Evolutionary conservation across 2,888 invertebrate species (phyloP).

Genomic region (Osmoderma eremita): DNA sequence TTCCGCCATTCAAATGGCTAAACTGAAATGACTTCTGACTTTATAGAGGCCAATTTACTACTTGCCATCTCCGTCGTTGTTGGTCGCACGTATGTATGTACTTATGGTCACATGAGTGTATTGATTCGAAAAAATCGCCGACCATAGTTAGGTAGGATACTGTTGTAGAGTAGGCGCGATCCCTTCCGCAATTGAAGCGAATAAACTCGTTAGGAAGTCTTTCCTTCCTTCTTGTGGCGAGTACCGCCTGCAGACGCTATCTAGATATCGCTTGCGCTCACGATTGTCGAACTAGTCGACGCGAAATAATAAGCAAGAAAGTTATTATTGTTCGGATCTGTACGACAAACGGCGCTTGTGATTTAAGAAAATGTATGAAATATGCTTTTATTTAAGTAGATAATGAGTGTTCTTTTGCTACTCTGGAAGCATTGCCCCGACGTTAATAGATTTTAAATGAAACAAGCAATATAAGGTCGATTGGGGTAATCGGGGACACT

Average conservation of each 20-base stretch:
- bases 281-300: constrained; percentile 9
- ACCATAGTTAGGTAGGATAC: background rate
- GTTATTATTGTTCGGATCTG: no score
- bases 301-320: constrained; percentile 14
- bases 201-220: constrained; percentile 19
- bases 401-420: no score
- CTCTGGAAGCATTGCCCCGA: no score
- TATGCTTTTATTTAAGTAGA: no score
- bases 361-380: no score
- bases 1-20: constrained; percentile 24
- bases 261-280: constrained; percentile 4
- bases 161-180: background rate
- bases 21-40: constrained; percentile 7
- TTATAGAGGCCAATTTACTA: constrained; percentile 20
- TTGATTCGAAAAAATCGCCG: constrained; percentile 15
- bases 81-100: background rate
- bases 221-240: constrained; percentile 8
- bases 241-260: background rate
- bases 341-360: no score
- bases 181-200: constrained; percentile 18
- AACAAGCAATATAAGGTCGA: no score
- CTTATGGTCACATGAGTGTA: background rate
- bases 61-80: background rate
- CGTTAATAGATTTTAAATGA: no score
- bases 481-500: no score